phyloP scores from a whole-genome alignment of 2,888 invertebrate genomes.

The Pyrochroa serraticornis region DNA sequence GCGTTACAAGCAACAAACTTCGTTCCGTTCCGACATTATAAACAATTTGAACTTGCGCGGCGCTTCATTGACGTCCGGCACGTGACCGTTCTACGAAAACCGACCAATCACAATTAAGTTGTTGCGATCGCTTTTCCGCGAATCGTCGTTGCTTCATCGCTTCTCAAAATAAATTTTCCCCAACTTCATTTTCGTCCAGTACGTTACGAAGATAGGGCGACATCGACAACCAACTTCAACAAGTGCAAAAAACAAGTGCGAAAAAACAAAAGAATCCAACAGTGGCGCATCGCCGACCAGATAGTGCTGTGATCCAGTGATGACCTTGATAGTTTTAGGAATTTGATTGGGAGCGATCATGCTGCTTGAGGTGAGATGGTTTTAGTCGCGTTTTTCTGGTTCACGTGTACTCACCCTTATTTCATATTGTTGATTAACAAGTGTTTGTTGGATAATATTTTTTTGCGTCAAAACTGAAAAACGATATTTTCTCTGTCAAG shows the following conservation, averaged over 20 bases:
- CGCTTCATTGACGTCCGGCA: conserved; percentile 22
- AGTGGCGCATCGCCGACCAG: not conserved
- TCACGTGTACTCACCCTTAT: not conserved
- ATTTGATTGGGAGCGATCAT: conserved; percentile 29
- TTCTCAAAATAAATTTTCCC: conserved; percentile 52
- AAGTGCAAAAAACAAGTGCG: not conserved
- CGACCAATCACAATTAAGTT: conserved; percentile 35
- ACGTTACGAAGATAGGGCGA: conserved; percentile 10
- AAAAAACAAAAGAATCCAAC: not conserved
- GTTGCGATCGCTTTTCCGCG: conserved; percentile 43
- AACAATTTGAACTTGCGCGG: conserved; percentile 29
- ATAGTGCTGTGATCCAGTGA: conserved; percentile 19
- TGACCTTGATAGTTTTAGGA: conserved; percentile 38
- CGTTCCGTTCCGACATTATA: conserved; percentile 1
- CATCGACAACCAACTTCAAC: no score
- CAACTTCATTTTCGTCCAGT: conserved; percentile 32
- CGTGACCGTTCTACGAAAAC: conserved; percentile 26
- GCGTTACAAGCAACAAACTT: no score
- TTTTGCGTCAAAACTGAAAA: conserved; percentile 8
- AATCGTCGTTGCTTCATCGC: conserved; percentile 51
- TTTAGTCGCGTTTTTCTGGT: not conserved
- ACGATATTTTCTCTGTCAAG: conserved; percentile 34
- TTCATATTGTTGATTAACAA: not conserved
- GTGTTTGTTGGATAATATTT: not conserved
- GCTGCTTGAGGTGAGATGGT: conserved; percentile 38